A percentile compares a stretch with the other conserved stretches of the same genome.
These are phyloP conservation scores for Drosophila sturtevanti DNA, from an alignment of 1,140 invertebrate genomes.

Conservation along the genomic window DNA sequence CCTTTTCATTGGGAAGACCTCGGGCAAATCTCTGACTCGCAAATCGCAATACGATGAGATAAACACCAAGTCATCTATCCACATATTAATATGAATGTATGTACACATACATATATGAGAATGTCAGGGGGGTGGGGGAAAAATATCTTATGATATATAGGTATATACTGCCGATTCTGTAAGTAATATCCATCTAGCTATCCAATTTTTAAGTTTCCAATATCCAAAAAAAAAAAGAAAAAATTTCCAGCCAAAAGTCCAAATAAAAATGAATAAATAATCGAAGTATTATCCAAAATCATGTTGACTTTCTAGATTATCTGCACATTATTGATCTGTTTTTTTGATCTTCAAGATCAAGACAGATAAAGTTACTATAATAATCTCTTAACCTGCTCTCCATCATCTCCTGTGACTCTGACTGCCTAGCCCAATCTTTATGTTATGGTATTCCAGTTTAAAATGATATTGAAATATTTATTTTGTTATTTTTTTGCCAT, in stretches of 20 bases:
- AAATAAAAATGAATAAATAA: not conserved
- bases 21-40: not conserved
- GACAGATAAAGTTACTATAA: no score
- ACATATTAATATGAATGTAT: not conserved
- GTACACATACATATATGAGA: not conserved
- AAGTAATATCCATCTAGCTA: no score
- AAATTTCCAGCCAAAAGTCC: not conserved
- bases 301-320: not conserved
- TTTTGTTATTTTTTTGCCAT: not conserved
- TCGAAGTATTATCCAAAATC: not conserved
- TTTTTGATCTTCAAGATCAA: no score
- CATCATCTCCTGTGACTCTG: no score
- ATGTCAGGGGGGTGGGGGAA: not conserved
- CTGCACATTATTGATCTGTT: not conserved
- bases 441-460: not conserved
- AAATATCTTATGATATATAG: not conserved
- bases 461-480: not conserved
- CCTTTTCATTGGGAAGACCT: slow-evolving; percentile 30
- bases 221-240: no score
- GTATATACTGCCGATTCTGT: no score
- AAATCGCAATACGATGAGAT: not conserved
- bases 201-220: no score
- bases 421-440: no score
- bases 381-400: no score
- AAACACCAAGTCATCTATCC: slow-evolving; percentile 3